Evolutionary conservation across 2,113 vertebrate genomes (phyloP), one percentile per base, ranked within the genome.

Genomic region (Saguinus imperator): DNA sequence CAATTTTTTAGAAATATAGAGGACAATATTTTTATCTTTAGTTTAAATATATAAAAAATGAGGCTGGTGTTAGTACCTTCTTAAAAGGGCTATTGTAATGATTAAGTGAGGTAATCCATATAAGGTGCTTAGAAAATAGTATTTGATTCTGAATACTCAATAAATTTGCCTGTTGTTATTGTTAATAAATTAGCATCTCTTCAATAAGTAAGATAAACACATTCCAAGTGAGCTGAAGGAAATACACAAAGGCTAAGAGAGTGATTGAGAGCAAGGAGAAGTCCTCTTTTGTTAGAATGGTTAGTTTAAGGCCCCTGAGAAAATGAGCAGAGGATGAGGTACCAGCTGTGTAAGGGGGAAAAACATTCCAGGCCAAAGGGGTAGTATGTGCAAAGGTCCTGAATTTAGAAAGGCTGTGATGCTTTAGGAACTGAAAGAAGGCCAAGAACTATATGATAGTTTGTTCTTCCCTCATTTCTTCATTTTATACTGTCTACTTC

Each of bases 1-100:
- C 66, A 27, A n/a, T 81, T 92, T 68, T 91, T 91, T 82, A 58
- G 57, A 91, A 91, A 58, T 87, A 23, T 13, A 86, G 43, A 93
- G 37, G 58, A 85, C 73, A 55, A 25, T 86, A 70, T 48, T 86
- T 81, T 61, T 70, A 40, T 55, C n/a, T 76, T 82, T 79, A 76
- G 23, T 93, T 70, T 68, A 35, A 68, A 35, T 12, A 37, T 45
- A 20, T 50, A 58, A 87, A 76, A 76, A 94, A 82, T 17, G 77
- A 64, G 43, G 32, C 43, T 79, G 48, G 43, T 55, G 50, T 64
- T 88, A 73, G 14, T 84, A 77, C 43, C n/a, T 87, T 16, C 52
- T 77, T n/a, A 43, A 64, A 87, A 87, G 45, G 23, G 61, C 43
- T 89, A 5, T 18, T 64, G n/a, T 57, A 70, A 20, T 85, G 58